phyloP scores from a whole-genome alignment of 2,113 vertebrate genomes.

The Chionomys nivalis region DNA sequence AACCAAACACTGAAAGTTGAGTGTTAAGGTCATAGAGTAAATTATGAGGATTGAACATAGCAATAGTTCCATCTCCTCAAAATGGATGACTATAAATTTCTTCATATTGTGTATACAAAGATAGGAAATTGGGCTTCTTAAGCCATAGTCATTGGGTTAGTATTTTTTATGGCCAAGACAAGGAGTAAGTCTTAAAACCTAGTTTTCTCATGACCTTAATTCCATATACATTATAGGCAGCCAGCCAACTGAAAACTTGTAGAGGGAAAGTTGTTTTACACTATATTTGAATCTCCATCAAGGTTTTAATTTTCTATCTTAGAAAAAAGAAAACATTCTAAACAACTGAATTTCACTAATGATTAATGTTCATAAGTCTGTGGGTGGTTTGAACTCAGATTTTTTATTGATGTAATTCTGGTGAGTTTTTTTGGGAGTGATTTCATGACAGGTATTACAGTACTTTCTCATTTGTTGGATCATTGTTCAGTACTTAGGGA shows the following conservation, averaged over 20 bases:
- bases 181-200: background rate
- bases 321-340: background rate
- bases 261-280: background rate
- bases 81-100: background rate
- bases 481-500: background rate
- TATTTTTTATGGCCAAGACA: background rate
- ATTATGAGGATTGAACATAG: background rate
- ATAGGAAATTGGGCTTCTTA: background rate
- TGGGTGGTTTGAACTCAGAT: background rate
- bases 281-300: background rate
- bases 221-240: background rate
- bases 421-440: accelerated
- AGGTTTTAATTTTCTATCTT: background rate
- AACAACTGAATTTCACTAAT: background rate
- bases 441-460: background rate
- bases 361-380: background rate
- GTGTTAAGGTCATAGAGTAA: background rate
- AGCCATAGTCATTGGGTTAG: background rate
- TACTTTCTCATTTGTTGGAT: background rate
- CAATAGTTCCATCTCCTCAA: background rate
- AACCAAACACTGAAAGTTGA: background rate
- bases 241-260: background rate
- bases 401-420: background rate
- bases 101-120: background rate
- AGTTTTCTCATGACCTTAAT: background rate